Percentiles rank a stretch among this genome's conserved stretches.
Evolutionary conservation across 1,140 invertebrate species (phyloP).

Genomic region (Trichonephila inaurata): DNA sequence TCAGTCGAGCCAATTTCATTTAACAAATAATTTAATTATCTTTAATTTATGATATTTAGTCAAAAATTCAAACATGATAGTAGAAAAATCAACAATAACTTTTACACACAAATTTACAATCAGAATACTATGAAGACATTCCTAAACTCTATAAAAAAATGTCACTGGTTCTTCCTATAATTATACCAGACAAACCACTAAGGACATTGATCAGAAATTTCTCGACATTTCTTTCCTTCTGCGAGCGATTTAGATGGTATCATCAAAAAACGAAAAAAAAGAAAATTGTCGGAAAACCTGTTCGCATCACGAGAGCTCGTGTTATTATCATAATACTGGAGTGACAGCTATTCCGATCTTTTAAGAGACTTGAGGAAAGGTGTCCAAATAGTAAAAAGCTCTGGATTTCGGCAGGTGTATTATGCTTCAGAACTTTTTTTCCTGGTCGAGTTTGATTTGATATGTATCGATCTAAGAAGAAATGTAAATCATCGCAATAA

Average conservation of each 20-base stretch:
- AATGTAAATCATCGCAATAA: no score
- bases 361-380: neutral
- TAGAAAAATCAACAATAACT: no score
- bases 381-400: neutral
- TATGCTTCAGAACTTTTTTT: no score
- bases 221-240: neutral
- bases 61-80: no score
- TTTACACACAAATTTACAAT: no score
- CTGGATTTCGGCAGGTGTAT: no score
- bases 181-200: slow-evolving; percentile 7
- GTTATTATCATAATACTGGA: neutral
- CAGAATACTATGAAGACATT: neutral
- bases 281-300: neutral
- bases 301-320: neutral
- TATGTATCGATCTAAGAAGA: no score
- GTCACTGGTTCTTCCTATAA: neutral
- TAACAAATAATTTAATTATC: no score
- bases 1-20: no score
- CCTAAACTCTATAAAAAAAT: neutral
- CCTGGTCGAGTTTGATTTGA: no score
- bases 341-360: neutral
- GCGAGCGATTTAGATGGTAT: neutral
- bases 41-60: no score
- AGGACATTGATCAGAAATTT: neutral
- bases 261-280: neutral